Percentiles rank a stretch among this genome's conserved stretches.
phyloP scores from a whole-genome alignment of 2,888 invertebrate species.

The Sphinx pinastri region DNA sequence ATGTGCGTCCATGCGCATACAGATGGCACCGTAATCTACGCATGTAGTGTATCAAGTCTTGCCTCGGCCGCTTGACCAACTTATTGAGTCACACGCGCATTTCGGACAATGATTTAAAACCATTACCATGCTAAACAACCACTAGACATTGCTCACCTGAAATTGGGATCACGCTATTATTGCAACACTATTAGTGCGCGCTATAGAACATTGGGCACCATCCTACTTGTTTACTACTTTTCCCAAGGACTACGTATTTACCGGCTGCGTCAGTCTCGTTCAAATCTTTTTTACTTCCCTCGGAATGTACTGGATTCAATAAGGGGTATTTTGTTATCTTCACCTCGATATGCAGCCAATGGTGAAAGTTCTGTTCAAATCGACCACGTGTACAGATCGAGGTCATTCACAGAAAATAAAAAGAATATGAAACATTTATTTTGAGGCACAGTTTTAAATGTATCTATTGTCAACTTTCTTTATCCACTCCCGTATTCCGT shows the following conservation, averaged over 20 bases:
- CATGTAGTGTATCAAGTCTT: slow-evolving; percentile 51
- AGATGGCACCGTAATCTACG: slow-evolving; percentile 55
- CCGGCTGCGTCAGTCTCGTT: not conserved
- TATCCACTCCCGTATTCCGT: slow-evolving; percentile 16
- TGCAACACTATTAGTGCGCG: slow-evolving; percentile 35
- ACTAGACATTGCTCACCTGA: slow-evolving; percentile 46
- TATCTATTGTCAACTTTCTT: slow-evolving; percentile 22
- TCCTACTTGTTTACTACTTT: not conserved
- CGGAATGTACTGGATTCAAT: not conserved
- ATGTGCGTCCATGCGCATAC: slow-evolving; percentile 53
- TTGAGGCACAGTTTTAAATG: slow-evolving; percentile 21
- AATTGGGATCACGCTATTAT: slow-evolving; percentile 55
- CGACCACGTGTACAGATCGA: slow-evolving; percentile 17
- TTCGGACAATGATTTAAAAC: slow-evolving; percentile 62
- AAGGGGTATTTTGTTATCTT: not conserved
- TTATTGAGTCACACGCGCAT: slow-evolving; percentile 62
- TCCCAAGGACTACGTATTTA: not conserved
- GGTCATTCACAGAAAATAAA: slow-evolving; percentile 16
- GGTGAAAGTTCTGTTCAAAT: slow-evolving; percentile 28
- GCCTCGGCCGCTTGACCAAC: slow-evolving; percentile 70
- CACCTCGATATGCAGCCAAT: slow-evolving; percentile 16
- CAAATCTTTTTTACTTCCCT: slow-evolving; percentile 14
- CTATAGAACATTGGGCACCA: not conserved
- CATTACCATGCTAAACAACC: slow-evolving; percentile 69
- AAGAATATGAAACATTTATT: not conserved